Conservation (phyloP, 64 coral and sea anemone genomes). For the Montipora efflorescens region DNA sequence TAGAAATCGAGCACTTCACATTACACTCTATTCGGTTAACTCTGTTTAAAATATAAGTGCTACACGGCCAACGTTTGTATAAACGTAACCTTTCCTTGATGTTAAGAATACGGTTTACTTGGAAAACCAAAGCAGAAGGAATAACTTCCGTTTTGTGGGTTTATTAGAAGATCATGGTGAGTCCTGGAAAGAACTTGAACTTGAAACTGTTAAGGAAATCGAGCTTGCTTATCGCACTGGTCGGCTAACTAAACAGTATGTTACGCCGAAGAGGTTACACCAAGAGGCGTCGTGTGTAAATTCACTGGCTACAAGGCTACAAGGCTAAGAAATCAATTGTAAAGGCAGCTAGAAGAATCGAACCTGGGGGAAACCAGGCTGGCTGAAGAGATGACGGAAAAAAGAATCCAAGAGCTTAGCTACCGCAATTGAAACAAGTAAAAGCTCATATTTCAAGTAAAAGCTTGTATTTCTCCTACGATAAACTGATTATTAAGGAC, state of each 20-base stretch:
- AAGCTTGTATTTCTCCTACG: background rate
- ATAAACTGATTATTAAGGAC: constrained; percentile 40
- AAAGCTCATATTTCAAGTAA: background rate
- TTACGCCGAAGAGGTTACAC: background rate
- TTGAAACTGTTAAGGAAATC: background rate
- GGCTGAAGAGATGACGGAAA: constrained; percentile 45
- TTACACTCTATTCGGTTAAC: too few species aligned
- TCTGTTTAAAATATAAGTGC: too few species aligned
- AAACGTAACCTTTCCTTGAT: too few species aligned
- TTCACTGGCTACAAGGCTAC: background rate
- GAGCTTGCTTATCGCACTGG: background rate
- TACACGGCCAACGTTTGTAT: too few species aligned
- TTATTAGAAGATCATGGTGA: constrained; percentile 12
- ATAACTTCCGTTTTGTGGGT: background rate
- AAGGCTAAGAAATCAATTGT: background rate
- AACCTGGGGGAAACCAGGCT: constrained; percentile 8
- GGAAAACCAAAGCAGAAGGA: constrained; percentile 1
- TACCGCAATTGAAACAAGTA: background rate
- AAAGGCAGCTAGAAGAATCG: background rate
- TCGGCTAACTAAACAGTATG: background rate
- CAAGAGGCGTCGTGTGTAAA: constrained; percentile 1
- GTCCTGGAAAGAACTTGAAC: background rate
- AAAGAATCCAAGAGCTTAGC: constrained; percentile 16
- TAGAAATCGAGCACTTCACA: too few species aligned
- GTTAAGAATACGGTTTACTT: background rate